Evolutionary conservation across 2,888 invertebrate species (phyloP).

Genomic region (Germaria angustata): DNA sequence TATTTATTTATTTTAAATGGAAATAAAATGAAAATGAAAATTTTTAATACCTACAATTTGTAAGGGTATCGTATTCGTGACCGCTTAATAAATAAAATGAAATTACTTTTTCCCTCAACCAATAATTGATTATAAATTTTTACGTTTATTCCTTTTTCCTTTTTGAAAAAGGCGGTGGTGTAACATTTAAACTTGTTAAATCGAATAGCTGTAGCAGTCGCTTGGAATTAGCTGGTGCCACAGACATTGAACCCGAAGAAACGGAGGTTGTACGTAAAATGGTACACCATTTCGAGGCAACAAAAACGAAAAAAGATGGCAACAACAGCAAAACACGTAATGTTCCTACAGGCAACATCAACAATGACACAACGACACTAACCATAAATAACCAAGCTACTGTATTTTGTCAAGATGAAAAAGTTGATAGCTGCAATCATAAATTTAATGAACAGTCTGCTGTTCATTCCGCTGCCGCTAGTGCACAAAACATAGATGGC

Average conservation of each 20-base stretch:
- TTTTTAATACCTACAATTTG: no score
- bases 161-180: constrained; percentile 79
- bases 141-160: neutral
- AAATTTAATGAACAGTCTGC: constrained; percentile 16
- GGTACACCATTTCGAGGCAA: constrained; percentile 78
- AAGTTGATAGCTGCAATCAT: constrained; percentile 29
- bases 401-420: constrained; percentile 21
- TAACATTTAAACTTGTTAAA: constrained; percentile 90
- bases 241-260: constrained; percentile 69
- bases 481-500: constrained; percentile 3
- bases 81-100: neutral
- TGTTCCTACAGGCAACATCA: neutral
- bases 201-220: constrained; percentile 93
- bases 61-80: no score
- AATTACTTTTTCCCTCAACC: neutral
- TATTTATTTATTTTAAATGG: no score
- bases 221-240: constrained; percentile 87
- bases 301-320: constrained; percentile 5
- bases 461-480: neutral
- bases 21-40: no score
- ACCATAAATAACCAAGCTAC: constrained; percentile 80
- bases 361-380: constrained; percentile 66
- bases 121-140: neutral
- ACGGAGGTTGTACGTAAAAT: constrained; percentile 78
- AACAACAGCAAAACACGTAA: neutral